A percentile compares a stretch with the other conserved stretches of the same genome.
Evolutionary conservation across 2,113 vertebrate species (phyloP).

Genomic region (Lamprotornis superbus): DNA sequence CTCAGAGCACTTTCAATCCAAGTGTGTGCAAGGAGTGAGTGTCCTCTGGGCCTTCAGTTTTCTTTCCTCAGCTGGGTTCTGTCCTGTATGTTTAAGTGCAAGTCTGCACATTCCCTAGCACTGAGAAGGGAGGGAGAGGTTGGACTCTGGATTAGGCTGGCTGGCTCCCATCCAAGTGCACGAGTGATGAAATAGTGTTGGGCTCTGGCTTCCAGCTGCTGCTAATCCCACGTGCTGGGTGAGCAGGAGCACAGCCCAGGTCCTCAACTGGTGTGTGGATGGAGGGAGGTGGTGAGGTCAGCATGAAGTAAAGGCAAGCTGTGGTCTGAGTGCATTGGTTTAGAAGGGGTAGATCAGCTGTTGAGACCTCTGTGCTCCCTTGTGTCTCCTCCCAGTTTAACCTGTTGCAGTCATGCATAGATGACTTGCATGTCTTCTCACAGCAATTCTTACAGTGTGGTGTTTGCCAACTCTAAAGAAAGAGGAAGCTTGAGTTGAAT

Average conservation of each 20-base stretch:
- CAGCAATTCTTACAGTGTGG: neutral
- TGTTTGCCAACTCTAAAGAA: neutral
- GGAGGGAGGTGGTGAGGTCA: slow-evolving; percentile 24
- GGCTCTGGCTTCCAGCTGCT: slow-evolving; percentile 53
- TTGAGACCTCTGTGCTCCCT: neutral
- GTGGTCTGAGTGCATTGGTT: neutral
- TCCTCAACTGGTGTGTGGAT: neutral
- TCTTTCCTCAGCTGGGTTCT: neutral
- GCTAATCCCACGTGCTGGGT: neutral
- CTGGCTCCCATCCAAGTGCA: slow-evolving; percentile 23
- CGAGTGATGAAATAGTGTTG: slow-evolving; percentile 41
- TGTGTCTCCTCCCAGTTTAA: neutral
- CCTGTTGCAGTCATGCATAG: neutral
- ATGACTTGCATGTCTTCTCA: neutral
- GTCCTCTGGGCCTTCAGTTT: neutral
- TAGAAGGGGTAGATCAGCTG: neutral
- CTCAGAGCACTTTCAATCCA: neutral
- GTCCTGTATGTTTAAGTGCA: neutral
- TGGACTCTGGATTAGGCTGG: neutral
- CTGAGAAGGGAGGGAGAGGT: slow-evolving; percentile 27
- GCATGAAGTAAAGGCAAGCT: neutral
- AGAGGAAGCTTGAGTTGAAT: neutral
- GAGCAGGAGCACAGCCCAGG: slow-evolving; percentile 4
- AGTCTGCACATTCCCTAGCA: slow-evolving; percentile 37
- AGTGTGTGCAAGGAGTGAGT: neutral